A percentile compares a stretch with the other conserved stretches of the same genome.
phyloP scores from a whole-genome alignment of 2,797 vertebrate genomes.

The Tachyglossus aculeatus region DNA sequence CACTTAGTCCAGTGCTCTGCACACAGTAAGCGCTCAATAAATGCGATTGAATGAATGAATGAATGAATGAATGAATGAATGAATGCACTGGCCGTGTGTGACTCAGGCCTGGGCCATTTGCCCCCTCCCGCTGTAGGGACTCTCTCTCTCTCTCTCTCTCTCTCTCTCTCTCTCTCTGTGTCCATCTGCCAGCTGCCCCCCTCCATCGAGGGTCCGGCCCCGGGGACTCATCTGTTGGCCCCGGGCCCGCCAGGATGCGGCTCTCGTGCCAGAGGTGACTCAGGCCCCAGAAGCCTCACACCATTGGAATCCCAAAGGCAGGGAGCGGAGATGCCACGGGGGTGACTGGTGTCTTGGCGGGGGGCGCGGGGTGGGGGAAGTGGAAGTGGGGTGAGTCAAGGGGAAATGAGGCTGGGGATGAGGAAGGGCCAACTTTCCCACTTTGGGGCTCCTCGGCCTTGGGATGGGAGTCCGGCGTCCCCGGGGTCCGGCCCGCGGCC shows the following conservation, averaged over 20 bases:
- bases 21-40: too few relatives aligned
- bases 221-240: accelerated
- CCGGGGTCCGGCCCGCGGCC: too few relatives aligned
- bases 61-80: too few relatives aligned
- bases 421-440: not conserved
- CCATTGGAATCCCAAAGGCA: conserved; percentile 21
- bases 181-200: accelerated
- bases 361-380: conserved; percentile 25
- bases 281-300: conserved; percentile 33
- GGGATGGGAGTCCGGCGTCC: not conserved
- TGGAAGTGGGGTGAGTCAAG: not conserved
- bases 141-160: too few relatives aligned
- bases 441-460: not conserved
- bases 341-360: conserved; percentile 38
- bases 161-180: not conserved
- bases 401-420: too few relatives aligned
- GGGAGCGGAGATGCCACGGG: conserved; percentile 32
- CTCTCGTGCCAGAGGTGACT: not conserved
- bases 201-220: not conserved
- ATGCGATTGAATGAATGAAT: too few relatives aligned
- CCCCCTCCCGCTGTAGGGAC: too few relatives aligned
- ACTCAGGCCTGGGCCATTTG: too few relatives aligned
- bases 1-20: too few relatives aligned
- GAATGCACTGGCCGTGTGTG: too few relatives aligned
- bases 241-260: not conserved